phyloP scores from a whole-genome alignment of 2,888 invertebrate genomes.

The Mantis religiosa region DNA sequence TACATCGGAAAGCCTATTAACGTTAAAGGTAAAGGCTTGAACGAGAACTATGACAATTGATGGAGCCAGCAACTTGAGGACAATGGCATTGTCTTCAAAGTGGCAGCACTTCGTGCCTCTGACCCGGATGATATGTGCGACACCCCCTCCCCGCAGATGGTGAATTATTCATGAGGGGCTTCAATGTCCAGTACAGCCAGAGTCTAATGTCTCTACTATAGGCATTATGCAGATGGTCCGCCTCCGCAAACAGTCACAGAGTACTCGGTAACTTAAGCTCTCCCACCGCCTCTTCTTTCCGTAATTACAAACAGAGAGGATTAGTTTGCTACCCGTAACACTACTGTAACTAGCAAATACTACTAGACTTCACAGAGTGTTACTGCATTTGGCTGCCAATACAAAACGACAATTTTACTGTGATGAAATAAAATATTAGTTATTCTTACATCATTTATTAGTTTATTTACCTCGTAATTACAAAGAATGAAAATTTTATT shows the following conservation, averaged over 20 bases:
- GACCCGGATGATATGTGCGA: background rate
- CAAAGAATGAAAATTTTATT: no score
- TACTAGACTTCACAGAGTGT: no score
- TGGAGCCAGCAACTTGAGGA: background rate
- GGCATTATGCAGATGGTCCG: background rate
- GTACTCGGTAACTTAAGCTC: background rate
- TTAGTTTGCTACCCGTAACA: no score
- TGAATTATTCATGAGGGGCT: background rate
- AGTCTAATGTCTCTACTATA: background rate
- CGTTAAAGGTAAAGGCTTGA: background rate
- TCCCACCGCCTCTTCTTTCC: no score
- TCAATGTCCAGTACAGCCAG: background rate
- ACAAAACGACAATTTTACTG: no score
- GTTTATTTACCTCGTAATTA: no score
- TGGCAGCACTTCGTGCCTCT: background rate
- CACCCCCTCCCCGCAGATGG: background rate
- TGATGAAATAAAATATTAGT: no score
- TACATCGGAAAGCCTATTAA: background rate
- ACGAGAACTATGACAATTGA: background rate
- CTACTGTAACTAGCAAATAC: no score
- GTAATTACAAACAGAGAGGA: no score
- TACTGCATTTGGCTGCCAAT: no score
- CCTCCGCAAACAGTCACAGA: background rate
- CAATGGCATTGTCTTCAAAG: background rate
- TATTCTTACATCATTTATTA: no score